phyloP scores from a whole-genome alignment of 2,113 vertebrate species.

The Anser brachyrhynchus region DNA sequence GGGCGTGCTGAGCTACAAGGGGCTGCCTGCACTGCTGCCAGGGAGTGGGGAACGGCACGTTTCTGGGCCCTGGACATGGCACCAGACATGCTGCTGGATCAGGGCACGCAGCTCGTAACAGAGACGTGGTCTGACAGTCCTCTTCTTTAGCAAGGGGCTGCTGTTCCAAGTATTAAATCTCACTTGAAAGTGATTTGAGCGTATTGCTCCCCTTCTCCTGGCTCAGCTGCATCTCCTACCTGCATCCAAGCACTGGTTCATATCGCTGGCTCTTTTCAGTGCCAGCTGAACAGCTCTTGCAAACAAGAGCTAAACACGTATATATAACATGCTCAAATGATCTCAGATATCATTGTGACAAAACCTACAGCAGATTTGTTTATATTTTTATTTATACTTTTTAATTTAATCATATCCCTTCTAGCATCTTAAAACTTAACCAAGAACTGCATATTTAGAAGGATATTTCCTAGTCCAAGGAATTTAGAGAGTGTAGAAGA shows the following conservation, averaged over 20 bases:
- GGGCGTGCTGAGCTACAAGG: not conserved
- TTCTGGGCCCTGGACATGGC: not conserved
- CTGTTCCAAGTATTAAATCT: not conserved
- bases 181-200: not conserved
- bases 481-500: not conserved
- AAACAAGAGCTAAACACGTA: not conserved
- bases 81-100: not conserved
- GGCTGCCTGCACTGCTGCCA: not conserved
- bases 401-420: not conserved
- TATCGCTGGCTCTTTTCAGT: not conserved
- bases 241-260: not conserved
- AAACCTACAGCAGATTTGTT: not conserved
- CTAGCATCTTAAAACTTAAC: not conserved
- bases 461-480: not conserved
- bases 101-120: not conserved
- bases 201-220: not conserved
- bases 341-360: not conserved
- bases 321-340: not conserved
- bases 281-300: not conserved
- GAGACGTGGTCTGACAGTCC: not conserved
- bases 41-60: fast-evolving
- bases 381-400: not conserved
- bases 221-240: not conserved
- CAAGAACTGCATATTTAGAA: not conserved
- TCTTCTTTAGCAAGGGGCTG: not conserved